These are phyloP conservation scores for Catharus ustulatus DNA, from an alignment of 2,797 vertebrate species.

Conservation along the genomic window DNA sequence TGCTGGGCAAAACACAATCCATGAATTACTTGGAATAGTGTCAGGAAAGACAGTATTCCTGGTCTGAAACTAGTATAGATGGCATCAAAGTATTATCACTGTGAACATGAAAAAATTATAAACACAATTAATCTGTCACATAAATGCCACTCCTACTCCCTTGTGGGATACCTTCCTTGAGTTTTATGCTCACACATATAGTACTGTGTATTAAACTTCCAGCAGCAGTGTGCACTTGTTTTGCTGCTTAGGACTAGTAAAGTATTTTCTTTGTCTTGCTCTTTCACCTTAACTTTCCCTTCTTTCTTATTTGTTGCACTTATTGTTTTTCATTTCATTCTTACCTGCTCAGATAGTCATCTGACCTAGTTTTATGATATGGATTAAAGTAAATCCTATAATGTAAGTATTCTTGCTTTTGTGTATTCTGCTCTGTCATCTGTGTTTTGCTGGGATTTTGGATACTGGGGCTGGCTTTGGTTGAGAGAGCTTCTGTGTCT, in stretches of 20 bases:
- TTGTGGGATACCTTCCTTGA: background rate
- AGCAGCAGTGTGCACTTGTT: background rate
- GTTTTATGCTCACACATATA: background rate
- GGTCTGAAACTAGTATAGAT: background rate
- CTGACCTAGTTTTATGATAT: conserved; percentile 45
- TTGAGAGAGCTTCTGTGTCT: conserved; percentile 28
- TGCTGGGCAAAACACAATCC: background rate
- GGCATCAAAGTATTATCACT: background rate
- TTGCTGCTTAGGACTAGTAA: background rate
- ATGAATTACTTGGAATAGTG: background rate
- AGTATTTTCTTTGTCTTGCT: conserved; percentile 23
- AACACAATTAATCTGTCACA: background rate
- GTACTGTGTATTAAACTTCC: background rate
- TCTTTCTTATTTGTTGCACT: conserved; percentile 13
- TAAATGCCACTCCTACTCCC: background rate
- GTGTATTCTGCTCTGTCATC: conserved; percentile 21
- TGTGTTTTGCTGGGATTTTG: conserved; percentile 49
- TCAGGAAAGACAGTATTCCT: background rate
- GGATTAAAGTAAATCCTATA: conserved; percentile 43
- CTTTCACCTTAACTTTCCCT: background rate
- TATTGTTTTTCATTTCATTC: conserved; percentile 46
- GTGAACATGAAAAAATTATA: background rate
- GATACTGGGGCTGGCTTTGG: conserved; percentile 34
- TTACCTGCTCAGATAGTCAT: conserved; percentile 49
- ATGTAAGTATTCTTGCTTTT: conserved; percentile 27